A percentile compares a stretch with the other conserved stretches of the same genome.
phyloP scores from a whole-genome alignment of 2,797 vertebrate genomes.

The Brotula barbata region DNA sequence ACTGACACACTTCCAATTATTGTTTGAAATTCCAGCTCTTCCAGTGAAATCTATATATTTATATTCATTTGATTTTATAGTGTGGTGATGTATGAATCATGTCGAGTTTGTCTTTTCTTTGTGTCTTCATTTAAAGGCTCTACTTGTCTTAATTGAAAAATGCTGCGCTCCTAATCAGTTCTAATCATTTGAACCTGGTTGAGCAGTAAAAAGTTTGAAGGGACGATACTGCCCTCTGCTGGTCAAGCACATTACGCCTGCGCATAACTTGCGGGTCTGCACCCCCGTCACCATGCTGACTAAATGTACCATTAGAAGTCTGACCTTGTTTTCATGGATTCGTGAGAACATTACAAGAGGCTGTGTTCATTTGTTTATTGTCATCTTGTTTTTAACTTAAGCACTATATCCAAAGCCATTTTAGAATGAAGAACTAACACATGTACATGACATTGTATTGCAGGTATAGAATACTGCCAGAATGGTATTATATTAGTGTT shows the following conservation, averaged over 20 bases:
- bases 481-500: not conserved
- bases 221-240: slow-evolving; percentile 3
- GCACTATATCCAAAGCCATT: slow-evolving; percentile 12
- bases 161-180: not conserved
- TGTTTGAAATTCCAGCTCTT: not conserved
- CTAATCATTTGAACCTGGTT: too few relatives aligned
- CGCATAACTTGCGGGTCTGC: not conserved
- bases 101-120: too few relatives aligned
- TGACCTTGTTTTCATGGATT: not conserved
- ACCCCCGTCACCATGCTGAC: not conserved
- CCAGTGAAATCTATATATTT: not conserved
- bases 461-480: slow-evolving; percentile 1
- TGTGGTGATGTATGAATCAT: too few relatives aligned
- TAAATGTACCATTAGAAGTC: too few relatives aligned
- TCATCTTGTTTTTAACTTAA: not conserved
- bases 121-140: too few relatives aligned
- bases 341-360: not conserved
- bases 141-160: not conserved
- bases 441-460: not conserved
- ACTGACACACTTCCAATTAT: too few relatives aligned
- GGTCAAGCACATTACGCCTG: slow-evolving; percentile 4
- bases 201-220: not conserved
- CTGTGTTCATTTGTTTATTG: not conserved
- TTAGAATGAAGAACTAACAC: slow-evolving; percentile 6
- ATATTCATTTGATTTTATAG: too few relatives aligned